phyloP scores from a whole-genome alignment of 2,888 invertebrate species.

The Bimastos eiseni region DNA sequence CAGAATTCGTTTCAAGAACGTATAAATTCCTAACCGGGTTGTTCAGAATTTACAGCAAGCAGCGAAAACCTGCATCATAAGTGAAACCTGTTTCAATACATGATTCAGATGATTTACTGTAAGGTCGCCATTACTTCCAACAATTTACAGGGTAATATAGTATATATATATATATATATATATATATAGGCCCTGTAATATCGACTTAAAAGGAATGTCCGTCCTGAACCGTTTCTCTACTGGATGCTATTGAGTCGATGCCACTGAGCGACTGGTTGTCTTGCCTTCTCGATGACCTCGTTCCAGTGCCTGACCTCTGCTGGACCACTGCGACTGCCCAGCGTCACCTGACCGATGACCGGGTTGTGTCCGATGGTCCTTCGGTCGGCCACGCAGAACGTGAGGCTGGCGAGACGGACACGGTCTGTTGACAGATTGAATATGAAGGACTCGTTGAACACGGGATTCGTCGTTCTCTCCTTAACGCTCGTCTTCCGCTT shows the following conservation, averaged over 20 bases:
- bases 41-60: background rate
- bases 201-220: background rate
- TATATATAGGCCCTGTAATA: no score
- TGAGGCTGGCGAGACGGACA: slow-evolving; percentile 88
- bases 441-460: slow-evolving; percentile 92
- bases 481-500: slow-evolving; percentile 85
- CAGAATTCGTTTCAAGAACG: background rate
- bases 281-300: slow-evolving; percentile 94
- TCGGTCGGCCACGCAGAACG: slow-evolving; percentile 89
- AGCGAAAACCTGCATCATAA: background rate
- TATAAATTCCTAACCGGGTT: background rate
- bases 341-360: slow-evolving; percentile 65
- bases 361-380: slow-evolving; percentile 3
- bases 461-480: slow-evolving; percentile 80
- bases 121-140: background rate
- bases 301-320: slow-evolving; percentile 97
- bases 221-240: background rate
- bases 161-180: no score
- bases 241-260: slow-evolving; percentile 65
- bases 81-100: background rate
- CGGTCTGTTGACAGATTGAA: slow-evolving; percentile 97
- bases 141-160: no score
- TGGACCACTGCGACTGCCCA: slow-evolving; percentile 75
- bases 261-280: slow-evolving; percentile 94
- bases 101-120: background rate